Base-by-base conservation (phyloP, 1,140 invertebrate genomes). In the Telenomus remus region DNA sequence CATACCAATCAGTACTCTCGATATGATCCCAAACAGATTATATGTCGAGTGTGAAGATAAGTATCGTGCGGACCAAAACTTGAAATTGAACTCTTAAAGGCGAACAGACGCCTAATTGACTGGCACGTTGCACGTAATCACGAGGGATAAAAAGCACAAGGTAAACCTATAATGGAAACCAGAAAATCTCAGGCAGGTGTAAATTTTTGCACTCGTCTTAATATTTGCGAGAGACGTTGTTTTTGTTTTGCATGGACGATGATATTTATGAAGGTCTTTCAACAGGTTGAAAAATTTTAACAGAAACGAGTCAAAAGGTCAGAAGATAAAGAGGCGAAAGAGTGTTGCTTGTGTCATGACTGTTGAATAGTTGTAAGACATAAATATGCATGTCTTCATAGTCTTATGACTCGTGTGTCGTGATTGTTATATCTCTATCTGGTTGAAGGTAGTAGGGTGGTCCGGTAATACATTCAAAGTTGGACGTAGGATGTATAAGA, bases 381-480 rank as follows among this genome's bases (percentile, higher is more conserved):
- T 84, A 86, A 86, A 86, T 86, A 86, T 82, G 83, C 81, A 82
- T 85, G 84, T 85, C 82, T 84, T 84, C 81, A 78, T 80, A 79
- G 81, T 74, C 78, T 80, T 79, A 78, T 79, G 82, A 81, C 77
- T 83, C 80, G 82, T 85, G 84, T 80, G 84, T 85, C 81, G 76
- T 75, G 80, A 80, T 81, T 59, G 76, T 81, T 81, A 80, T 78
- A 80, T 81, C 78, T 81, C 61, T 60, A 80, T 80, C 76, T 76
- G 81, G 85, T 81, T 81, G 80, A 79, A 81, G 82, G 80, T 80
- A 77, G 82, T 79, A 81, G 84, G 78, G 81, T 76, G 79, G 85
- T 87, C 84, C 84, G 83, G 85, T 84, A 86, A 86, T 85, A 85
- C 85, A 85, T 86, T 85, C 83, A 85, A 86, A 86, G 80, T 87